These are phyloP conservation scores for Lypha dubia DNA, from an alignment of 2,888 invertebrate genomes.

Conservation along the genomic window DNA sequence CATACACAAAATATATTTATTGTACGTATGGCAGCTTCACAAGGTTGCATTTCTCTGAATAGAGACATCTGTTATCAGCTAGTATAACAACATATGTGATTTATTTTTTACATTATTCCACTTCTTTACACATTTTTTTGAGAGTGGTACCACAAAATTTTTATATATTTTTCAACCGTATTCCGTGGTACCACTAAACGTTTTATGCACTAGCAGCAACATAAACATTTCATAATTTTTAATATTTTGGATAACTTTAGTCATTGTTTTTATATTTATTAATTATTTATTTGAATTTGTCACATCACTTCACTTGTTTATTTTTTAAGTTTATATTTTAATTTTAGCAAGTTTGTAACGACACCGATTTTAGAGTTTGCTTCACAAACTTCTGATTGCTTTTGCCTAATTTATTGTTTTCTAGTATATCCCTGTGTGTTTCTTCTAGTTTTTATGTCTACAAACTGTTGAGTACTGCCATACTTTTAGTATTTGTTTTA, in stretches of 20 bases:
- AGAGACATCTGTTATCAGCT: constrained; percentile 45
- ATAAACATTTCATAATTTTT: constrained; percentile 38
- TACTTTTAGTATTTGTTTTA: not conserved
- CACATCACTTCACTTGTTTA: constrained; percentile 42
- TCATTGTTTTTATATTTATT: constrained; percentile 23
- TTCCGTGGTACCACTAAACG: constrained; percentile 79
- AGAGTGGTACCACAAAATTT: constrained; percentile 78
- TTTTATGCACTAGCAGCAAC: constrained; percentile 55
- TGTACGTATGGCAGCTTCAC: constrained; percentile 51
- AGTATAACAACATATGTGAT: constrained; percentile 58
- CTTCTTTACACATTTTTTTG: constrained; percentile 57
- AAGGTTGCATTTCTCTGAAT: constrained; percentile 58
- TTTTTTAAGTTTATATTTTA: constrained; percentile 49
- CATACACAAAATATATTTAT: constrained; percentile 35
- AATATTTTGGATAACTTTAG: constrained; percentile 19
- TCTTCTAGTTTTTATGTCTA: constrained; percentile 13
- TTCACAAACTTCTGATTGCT: constrained; percentile 71
- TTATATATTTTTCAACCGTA: constrained; percentile 74
- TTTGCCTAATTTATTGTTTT: constrained; percentile 70
- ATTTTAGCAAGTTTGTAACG: constrained; percentile 48
- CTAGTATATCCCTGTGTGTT: constrained; percentile 66
- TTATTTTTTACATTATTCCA: constrained; percentile 74
- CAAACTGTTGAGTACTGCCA: constrained; percentile 9
- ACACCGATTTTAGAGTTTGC: constrained; percentile 67
- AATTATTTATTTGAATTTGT: not conserved